phyloP scores from a whole-genome alignment of 2,888 invertebrate species.

The Stratiomys singularior region DNA sequence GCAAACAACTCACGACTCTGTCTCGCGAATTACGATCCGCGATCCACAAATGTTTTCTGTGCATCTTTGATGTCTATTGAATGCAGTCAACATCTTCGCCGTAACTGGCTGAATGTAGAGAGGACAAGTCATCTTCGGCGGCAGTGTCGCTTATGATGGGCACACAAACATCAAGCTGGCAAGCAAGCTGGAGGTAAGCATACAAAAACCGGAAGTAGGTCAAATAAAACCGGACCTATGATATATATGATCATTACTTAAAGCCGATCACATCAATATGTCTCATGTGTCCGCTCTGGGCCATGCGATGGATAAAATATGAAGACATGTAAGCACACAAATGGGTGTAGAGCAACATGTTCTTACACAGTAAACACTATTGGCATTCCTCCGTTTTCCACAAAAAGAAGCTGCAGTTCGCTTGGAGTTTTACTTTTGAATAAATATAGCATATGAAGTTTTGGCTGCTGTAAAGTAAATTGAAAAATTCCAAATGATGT shows the following conservation, averaged over 20 bases:
- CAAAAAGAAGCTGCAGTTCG: too few species aligned
- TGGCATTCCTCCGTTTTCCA: too few species aligned
- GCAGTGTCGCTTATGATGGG: neutral
- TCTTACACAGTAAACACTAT: too few species aligned
- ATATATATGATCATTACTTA: constrained; percentile 50
- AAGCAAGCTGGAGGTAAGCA: constrained; percentile 47
- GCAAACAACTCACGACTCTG: neutral
- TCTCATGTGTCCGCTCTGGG: neutral
- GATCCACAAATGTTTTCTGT: neutral
- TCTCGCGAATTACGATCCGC: constrained; percentile 14
- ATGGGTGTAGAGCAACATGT: too few species aligned
- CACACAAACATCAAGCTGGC: constrained; percentile 6
- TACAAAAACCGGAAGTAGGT: constrained; percentile 60
- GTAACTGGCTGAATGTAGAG: neutral
- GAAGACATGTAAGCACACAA: neutral
- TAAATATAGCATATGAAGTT: too few species aligned
- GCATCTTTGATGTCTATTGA: constrained; percentile 1
- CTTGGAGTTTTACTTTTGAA: too few species aligned
- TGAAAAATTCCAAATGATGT: too few species aligned
- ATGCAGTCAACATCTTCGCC: neutral
- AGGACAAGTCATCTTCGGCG: constrained; percentile 4
- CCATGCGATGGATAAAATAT: constrained; percentile 10
- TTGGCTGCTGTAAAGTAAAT: too few species aligned
- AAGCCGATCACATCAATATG: constrained; percentile 27
- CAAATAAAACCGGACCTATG: constrained; percentile 61